phyloP scores from a whole-genome alignment of 2,797 vertebrate species.

The Micrastur ruficollis region DNA sequence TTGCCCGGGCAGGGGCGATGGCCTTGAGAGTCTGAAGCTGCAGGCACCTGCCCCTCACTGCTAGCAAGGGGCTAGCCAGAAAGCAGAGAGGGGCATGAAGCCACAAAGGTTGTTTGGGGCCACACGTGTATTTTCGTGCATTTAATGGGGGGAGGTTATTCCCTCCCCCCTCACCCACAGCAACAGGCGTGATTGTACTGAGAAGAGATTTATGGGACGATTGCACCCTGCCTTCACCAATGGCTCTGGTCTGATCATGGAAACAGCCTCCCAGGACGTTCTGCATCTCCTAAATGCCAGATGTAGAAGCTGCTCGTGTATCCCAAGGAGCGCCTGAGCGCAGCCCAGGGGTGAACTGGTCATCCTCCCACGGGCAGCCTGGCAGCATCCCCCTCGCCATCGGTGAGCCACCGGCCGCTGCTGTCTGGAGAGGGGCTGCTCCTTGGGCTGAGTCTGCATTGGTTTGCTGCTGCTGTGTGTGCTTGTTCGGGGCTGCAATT shows the following conservation, averaged over 20 bases:
- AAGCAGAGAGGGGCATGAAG: not conserved
- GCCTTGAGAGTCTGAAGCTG: not conserved
- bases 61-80: not conserved
- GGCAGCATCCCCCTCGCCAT: not conserved
- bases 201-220: not conserved
- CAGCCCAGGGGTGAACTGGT: not conserved
- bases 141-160: not conserved
- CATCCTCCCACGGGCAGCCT: fast-evolving
- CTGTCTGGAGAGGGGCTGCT: not conserved
- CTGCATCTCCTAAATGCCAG: not conserved
- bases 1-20: not conserved
- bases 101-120: not conserved
- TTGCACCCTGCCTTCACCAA: not conserved
- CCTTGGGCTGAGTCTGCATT: fast-evolving
- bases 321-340: not conserved
- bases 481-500: no score
- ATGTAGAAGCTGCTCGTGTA: not conserved
- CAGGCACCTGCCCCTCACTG: not conserved
- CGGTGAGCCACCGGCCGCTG: not conserved
- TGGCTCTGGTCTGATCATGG: not conserved
- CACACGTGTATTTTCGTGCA: not conserved
- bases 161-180: not conserved
- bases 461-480: not conserved
- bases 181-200: not conserved
- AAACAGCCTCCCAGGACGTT: not conserved